Conservation (phyloP, 2,888 invertebrate genomes). For the Leptinotarsa juncta region DNA sequence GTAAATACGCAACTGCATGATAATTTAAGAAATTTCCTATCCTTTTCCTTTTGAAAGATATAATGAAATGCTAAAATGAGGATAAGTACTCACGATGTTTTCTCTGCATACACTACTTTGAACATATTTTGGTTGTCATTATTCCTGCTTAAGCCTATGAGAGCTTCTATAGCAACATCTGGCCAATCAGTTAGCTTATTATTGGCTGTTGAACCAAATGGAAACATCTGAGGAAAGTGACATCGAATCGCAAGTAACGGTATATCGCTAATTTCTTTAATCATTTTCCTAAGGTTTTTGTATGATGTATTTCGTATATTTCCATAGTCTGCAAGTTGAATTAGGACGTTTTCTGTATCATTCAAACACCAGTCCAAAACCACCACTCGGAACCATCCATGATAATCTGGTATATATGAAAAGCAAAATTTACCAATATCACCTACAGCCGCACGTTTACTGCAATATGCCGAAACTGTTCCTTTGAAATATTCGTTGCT, state of each 20-base stretch:
- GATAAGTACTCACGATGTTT: constrained; percentile 24
- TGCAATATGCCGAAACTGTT: constrained; percentile 31
- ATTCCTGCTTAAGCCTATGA: constrained; percentile 43
- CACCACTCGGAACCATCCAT: constrained; percentile 50
- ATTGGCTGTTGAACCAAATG: constrained; percentile 45
- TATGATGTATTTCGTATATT: constrained; percentile 43
- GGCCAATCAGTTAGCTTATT: constrained; percentile 51
- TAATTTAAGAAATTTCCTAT: neutral
- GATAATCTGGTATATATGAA: constrained; percentile 42
- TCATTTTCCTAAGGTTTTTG: constrained; percentile 46
- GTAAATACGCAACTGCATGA: no score
- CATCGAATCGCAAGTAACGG: constrained; percentile 52
- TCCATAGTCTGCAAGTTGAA: constrained; percentile 54
- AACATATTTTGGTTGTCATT: constrained; percentile 23
- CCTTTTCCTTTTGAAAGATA: neutral
- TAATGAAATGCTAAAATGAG: neutral
- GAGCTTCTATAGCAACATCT: constrained; percentile 38
- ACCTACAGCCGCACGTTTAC: constrained; percentile 46
- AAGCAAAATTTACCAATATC: constrained; percentile 50
- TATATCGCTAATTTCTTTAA: constrained; percentile 43
- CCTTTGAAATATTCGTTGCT: constrained; percentile 40
- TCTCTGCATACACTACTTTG: constrained; percentile 41
- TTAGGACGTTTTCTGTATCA: constrained; percentile 43
- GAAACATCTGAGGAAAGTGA: constrained; percentile 52
- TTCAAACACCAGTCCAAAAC: constrained; percentile 50